Evolutionary conservation across 1,140 invertebrate genomes (phyloP).

Genomic region (Grapholita molesta): DNA sequence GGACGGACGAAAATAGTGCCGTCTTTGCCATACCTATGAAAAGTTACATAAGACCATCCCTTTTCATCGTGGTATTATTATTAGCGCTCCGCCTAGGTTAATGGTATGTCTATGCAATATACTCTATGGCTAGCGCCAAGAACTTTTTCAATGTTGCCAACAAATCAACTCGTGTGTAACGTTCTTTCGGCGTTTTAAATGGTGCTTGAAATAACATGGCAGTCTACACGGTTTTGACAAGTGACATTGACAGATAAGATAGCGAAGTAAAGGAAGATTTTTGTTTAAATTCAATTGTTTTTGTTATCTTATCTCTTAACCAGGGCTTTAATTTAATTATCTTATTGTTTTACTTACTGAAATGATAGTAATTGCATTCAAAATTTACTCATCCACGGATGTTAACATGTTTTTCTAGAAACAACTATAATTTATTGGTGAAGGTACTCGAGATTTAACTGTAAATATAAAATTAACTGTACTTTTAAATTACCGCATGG

Average conservation of each 20-base stretch:
- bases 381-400: background rate
- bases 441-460: background rate
- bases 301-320: background rate
- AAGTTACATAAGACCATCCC: too few relatives aligned
- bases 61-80: too few relatives aligned
- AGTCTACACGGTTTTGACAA: background rate
- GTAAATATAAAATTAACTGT: background rate
- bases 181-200: background rate
- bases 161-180: background rate
- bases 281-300: background rate
- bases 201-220: background rate
- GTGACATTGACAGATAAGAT: background rate
- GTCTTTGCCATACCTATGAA: too few relatives aligned
- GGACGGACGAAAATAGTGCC: too few relatives aligned
- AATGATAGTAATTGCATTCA: background rate
- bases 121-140: too few relatives aligned
- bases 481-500: background rate
- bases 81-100: too few relatives aligned
- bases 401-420: background rate
- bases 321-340: background rate
- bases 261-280: background rate
- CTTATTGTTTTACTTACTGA: background rate
- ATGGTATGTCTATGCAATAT: too few relatives aligned
- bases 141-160: too few relatives aligned
- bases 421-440: background rate